Conservation (phyloP, 1,140 invertebrate species). For the Lepidotrigona ventralis region DNA sequence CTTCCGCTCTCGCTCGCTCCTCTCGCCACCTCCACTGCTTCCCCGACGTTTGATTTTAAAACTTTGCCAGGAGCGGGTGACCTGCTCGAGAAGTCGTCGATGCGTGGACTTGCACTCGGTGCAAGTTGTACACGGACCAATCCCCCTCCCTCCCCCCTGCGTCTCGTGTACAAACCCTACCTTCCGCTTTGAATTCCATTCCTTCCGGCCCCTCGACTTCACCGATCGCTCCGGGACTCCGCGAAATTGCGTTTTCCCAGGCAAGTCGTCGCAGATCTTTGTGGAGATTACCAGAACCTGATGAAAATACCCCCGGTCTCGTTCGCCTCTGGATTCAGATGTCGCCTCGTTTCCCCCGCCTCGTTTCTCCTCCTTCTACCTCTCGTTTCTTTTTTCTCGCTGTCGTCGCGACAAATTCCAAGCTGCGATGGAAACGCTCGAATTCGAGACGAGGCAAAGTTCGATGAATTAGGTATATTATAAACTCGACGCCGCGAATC, state of each 20-base stretch:
- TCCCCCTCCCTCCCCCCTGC: not conserved
- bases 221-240: not conserved
- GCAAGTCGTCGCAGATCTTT: not conserved
- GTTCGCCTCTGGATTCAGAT: not conserved
- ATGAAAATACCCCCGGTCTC: conserved; percentile 10
- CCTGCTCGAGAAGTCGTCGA: not conserved
- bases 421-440: not conserved
- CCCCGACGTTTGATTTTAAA: conserved; percentile 19
- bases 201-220: not conserved
- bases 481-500: not conserved
- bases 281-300: conserved; percentile 5
- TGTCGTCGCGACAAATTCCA: not conserved
- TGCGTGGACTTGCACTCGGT: not conserved
- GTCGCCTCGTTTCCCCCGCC: not conserved
- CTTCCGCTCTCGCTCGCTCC: no score
- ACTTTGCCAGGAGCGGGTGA: not conserved
- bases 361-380: not conserved
- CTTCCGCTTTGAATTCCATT: not conserved
- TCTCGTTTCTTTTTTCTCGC: not conserved
- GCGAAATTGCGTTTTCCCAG: conserved; percentile 24
- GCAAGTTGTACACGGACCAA: not conserved
- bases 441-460: no score
- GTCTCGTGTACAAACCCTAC: not conserved
- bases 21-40: not conserved
- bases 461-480: not conserved